Base-by-base conservation (phyloP, 2,888 invertebrate genomes). In the Mimumesa dahlbomi region DNA sequence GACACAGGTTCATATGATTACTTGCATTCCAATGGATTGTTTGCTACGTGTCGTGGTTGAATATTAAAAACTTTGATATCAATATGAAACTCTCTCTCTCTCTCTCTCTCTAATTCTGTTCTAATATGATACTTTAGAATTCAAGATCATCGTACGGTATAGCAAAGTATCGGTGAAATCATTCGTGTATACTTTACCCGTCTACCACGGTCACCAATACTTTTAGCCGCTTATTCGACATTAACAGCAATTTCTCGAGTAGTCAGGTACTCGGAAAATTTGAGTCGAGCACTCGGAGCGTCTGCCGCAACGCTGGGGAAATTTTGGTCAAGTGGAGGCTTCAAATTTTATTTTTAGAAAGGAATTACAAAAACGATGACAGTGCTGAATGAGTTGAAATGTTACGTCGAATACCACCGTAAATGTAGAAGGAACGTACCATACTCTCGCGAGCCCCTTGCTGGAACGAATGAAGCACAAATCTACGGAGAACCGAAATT, bases 281-380 rank as follows among this genome's bases (percentile, higher is more conserved):
- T 42, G 38, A 66, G 53, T 16, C 25, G 22, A 16, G 21, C 6
- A 2, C 9, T 16, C 7, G 21, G 2, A 22, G 43, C 18, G 38
- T 16, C 31, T 11, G 43, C 34, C 13, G 18, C 42, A 18, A 43
- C 34, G 38, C 36, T 45, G 21, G 19, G 53, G 19, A 31, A 50
- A 71, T 54, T 52, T 53, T 45, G 63, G 69, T 71, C 70, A 64
- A 69, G 71, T 64, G 64, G 52, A n/a, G 14, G 36, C 53, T 69
- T 42, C 9, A 29, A 45, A 58, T 71, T 69, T 58, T 71, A 71
- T 69, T 64, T 64, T 64, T 54, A 64, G 52, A 57, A 5, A 16
- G 38, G 31, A 52, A 48, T 48, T 22, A 29, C 36, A 34, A 40
- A 50, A 67, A 56, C 34, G 9, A 13, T 16, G 43, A 62, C 62